Evolutionary conservation across 2,797 vertebrate genomes (phyloP).

Genomic region (Pangasius sanitwongsei): DNA sequence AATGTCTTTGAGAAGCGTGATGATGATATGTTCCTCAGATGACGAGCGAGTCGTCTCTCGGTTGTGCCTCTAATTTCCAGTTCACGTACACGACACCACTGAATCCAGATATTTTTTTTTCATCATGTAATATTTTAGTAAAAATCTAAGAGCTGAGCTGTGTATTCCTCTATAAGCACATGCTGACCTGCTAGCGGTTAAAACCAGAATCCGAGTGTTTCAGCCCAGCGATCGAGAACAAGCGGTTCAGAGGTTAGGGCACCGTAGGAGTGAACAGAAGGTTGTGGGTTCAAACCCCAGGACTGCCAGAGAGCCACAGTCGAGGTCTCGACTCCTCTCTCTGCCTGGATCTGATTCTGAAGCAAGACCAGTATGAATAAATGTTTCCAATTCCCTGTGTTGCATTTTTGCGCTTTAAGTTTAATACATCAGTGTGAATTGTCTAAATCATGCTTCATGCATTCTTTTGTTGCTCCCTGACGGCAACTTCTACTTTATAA

Average conservation of each 20-base stretch:
- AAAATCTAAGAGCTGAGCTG: not conserved
- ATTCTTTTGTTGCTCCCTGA: not conserved
- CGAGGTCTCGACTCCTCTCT: not conserved
- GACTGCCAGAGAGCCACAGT: not conserved
- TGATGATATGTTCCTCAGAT: too few species aligned
- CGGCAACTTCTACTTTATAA: not conserved
- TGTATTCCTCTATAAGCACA: not conserved
- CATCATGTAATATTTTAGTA: too few species aligned
- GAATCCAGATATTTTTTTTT: too few species aligned
- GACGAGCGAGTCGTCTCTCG: too few species aligned
- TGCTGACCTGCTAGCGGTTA: not conserved
- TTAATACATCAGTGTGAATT: not conserved
- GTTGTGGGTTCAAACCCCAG: not conserved
- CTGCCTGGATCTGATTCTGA: not conserved
- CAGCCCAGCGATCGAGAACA: not conserved
- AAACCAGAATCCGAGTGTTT: not conserved
- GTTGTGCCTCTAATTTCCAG: too few species aligned
- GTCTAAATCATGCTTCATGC: not conserved
- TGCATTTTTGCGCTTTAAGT: not conserved
- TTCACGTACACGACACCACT: too few species aligned
- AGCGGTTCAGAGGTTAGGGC: not conserved
- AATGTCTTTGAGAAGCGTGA: not conserved
- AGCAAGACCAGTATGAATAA: not conserved
- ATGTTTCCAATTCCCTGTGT: not conserved
- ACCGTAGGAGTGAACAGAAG: not conserved